phyloP scores from a whole-genome alignment of 2,888 invertebrate genomes.

The Cepaea hortensis region DNA sequence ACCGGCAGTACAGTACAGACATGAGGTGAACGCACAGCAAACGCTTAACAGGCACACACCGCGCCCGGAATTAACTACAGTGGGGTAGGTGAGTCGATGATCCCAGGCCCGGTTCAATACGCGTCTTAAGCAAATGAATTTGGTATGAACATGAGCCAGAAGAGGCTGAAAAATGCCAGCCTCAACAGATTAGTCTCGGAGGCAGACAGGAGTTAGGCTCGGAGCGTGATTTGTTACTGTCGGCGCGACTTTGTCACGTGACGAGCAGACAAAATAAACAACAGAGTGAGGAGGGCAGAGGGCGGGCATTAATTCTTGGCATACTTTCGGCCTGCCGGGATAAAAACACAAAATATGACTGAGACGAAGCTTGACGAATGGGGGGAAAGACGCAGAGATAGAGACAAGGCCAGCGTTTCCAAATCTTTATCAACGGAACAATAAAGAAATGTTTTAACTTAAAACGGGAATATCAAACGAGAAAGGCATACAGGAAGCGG shows the following conservation, averaged over 20 bases:
- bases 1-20: too few relatives aligned
- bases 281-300: not conserved
- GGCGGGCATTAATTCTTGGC: not conserved
- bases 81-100: too few relatives aligned
- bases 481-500: too few relatives aligned
- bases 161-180: conserved; percentile 18
- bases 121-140: not conserved
- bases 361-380: not conserved
- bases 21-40: too few relatives aligned
- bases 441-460: too few relatives aligned
- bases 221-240: not conserved
- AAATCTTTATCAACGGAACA: too few relatives aligned
- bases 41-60: too few relatives aligned
- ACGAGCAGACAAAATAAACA: not conserved
- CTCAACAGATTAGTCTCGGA: not conserved
- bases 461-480: too few relatives aligned
- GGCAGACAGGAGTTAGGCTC: not conserved
- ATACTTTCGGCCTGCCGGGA: not conserved
- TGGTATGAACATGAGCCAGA: not conserved
- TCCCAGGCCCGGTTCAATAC: not conserved
- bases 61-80: too few relatives aligned
- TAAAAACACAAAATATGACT: too few relatives aligned
- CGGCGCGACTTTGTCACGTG: not conserved
- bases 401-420: not conserved
- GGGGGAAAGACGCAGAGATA: not conserved